phyloP scores from a whole-genome alignment of 37 sponge, comb jelly and placozoan genomes.

The Oscarella lobularis region DNA sequence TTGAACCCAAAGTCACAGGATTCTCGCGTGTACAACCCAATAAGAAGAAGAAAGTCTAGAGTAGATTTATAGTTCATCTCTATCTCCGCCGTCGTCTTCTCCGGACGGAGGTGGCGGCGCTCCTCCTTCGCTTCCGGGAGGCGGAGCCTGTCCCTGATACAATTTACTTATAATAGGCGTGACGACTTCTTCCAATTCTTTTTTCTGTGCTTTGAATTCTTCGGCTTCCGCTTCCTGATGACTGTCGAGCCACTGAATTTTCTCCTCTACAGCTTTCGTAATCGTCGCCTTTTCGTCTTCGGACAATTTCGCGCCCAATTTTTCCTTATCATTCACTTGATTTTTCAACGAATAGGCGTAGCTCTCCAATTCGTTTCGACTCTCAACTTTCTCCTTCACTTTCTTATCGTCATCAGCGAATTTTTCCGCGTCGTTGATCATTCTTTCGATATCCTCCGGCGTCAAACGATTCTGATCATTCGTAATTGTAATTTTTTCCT shows the following conservation, averaged over 20 bases:
- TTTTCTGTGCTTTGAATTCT: slow-evolving; percentile 78
- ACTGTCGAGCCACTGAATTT: slow-evolving; percentile 77
- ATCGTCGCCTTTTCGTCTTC: slow-evolving; percentile 83
- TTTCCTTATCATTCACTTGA: slow-evolving; percentile 84
- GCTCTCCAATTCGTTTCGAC: slow-evolving; percentile 85
- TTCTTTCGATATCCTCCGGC: slow-evolving; percentile 92
- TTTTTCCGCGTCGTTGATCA: slow-evolving; percentile 95
- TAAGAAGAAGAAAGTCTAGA: too few relatives aligned
- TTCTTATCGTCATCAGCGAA: slow-evolving; percentile 97
- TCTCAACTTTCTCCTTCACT: slow-evolving; percentile 80
- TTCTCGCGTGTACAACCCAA: too few relatives aligned
- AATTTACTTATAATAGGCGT: slow-evolving; percentile 89
- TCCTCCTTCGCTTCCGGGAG: slow-evolving; percentile 7
- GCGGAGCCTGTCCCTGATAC: slow-evolving; percentile 69
- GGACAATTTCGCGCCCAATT: slow-evolving; percentile 82
- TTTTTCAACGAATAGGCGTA: slow-evolving; percentile 85
- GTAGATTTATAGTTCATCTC: slow-evolving; percentile 54
- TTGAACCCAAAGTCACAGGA: too few relatives aligned
- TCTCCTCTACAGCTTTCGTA: slow-evolving; percentile 56
- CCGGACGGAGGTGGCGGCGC: not conserved
- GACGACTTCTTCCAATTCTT: slow-evolving; percentile 84
- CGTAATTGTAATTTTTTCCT: slow-evolving; percentile 88
- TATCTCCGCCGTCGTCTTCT: slow-evolving; percentile 10
- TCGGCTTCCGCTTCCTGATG: slow-evolving; percentile 71
- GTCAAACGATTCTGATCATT: slow-evolving; percentile 93